Evolutionary conservation across 2,113 vertebrate species (phyloP), one percentile per base, ranked within the genome.

Genomic region (Gorilla gorilla): DNA sequence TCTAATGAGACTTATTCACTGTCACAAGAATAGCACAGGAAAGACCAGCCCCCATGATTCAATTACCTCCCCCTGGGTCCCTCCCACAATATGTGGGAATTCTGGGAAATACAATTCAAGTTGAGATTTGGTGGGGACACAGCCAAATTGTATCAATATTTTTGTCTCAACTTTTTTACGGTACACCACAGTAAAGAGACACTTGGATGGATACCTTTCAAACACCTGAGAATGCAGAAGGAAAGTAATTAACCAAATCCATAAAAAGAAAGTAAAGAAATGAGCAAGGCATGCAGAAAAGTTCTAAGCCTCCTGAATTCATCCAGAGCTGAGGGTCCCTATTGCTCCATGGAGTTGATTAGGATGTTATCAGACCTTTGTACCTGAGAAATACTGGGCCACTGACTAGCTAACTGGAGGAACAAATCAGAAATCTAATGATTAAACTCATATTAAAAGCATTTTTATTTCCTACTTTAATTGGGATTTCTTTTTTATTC

Each of bases 161-260:
- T 64, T 82, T 82, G 22, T 88, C 52, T 91, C 68, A 88, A 82
- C 27, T 88, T 40, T 95, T 84, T 95, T 70, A 70, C 48, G 40
- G 45, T 43, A 18, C 32, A 57, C 12, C 23, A 30, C 17, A 57
- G 45, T 23, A 90, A 90, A 57, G n/a, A 86, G 66, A 75, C n/a
- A 32, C 32, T 73, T 50, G 52, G 91, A 45, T 45, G 18, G 43
- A 35, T 64, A 85, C 43, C 72, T 93, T 85, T 90, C 81, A 73
- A 96, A 80, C 30, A 86, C 13, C 23, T 66, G 52, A 72, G 79
- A 84, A 72, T 79, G 10, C 32, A 48, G 18, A 85, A 89, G 79
- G 52, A 57, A 79, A 91, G 38, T 52, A 79, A 43, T 72, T 61
- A 89, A 16, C 43, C 23, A 92, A 64, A 92, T 72, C 59, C 5